A percentile compares a stretch with the other conserved stretches of the same genome.
These are phyloP conservation scores for Scrobipalpa atriplicella DNA, from an alignment of 2,888 invertebrate species.

Conservation along the genomic window DNA sequence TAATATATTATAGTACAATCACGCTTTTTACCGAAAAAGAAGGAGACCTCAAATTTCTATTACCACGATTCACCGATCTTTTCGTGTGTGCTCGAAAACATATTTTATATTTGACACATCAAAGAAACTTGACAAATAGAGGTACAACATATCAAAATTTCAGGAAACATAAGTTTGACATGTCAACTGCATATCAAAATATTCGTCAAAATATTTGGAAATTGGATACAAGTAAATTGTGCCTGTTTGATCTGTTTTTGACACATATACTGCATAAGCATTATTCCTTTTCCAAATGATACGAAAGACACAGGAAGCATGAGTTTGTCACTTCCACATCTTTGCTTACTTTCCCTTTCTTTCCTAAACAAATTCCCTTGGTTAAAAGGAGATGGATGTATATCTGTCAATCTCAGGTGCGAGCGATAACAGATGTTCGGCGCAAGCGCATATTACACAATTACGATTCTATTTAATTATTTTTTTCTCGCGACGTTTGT, in stretches of 20 bases:
- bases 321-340: conserved; percentile 81
- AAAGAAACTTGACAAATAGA: no score
- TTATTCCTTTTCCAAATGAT: conserved; percentile 81
- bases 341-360: conserved; percentile 45
- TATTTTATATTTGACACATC: no score
- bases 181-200: no score
- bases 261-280: conserved; percentile 55
- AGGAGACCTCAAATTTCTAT: no score
- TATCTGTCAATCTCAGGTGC: conserved; percentile 70
- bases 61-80: no score
- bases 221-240: not conserved
- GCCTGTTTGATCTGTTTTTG: not conserved
- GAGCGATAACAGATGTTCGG: conserved; percentile 81
- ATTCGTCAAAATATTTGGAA: not conserved
- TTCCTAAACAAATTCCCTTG: conserved; percentile 6
- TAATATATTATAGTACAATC: no score
- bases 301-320: conserved; percentile 82
- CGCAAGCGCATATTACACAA: conserved; percentile 78
- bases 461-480: conserved; percentile 81
- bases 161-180: no score
- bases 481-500: conserved; percentile 68
- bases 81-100: no score
- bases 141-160: no score
- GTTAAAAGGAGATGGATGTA: conserved; percentile 50
- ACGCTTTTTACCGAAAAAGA: no score